phyloP scores from a whole-genome alignment of 1,140 invertebrate species.

The Chironomus tepperi region DNA sequence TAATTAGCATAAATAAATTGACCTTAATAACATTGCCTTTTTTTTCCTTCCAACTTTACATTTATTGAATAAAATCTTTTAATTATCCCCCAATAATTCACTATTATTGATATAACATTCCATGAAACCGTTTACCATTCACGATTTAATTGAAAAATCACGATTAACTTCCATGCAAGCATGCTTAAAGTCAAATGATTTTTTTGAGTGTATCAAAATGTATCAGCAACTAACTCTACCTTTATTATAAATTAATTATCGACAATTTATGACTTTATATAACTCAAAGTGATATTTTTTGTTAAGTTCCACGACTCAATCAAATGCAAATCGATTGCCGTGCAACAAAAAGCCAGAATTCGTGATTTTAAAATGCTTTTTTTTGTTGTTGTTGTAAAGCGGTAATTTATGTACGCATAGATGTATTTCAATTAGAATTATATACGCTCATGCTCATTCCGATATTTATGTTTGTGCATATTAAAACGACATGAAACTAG shows the following conservation, averaged over 20 bases:
- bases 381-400: too few relatives aligned
- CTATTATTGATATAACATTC: too few relatives aligned
- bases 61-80: too few relatives aligned
- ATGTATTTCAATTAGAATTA: not conserved
- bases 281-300: not conserved
- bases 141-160: not conserved
- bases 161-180: not conserved
- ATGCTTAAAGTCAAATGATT: not conserved
- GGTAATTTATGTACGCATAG: not conserved
- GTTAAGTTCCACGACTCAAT: not conserved
- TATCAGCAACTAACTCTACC: not conserved
- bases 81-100: too few relatives aligned
- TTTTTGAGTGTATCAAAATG: not conserved
- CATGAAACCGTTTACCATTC: too few relatives aligned
- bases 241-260: conserved; percentile 12
- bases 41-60: too few relatives aligned
- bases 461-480: not conserved
- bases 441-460: not conserved
- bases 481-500: not conserved
- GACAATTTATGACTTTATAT: not conserved
- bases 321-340: not conserved
- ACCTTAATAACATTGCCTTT: too few relatives aligned
- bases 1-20: too few relatives aligned
- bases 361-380: not conserved
- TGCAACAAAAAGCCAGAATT: not conserved